Conservation (phyloP, 2,888 invertebrate species). For the Aphodius sticticus region DNA sequence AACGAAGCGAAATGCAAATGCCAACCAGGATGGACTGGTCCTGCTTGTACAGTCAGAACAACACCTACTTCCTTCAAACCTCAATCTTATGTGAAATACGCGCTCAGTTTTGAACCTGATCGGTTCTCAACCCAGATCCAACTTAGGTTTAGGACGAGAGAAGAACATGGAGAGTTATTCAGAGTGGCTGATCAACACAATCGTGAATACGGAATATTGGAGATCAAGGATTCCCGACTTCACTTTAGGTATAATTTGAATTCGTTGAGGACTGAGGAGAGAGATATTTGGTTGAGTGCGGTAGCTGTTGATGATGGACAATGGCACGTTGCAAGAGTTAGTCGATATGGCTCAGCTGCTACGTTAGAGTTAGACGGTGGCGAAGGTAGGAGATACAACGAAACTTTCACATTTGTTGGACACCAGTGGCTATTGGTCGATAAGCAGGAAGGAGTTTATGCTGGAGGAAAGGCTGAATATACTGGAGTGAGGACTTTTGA, state of each 20-base stretch:
- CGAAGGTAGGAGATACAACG: slow-evolving; percentile 92
- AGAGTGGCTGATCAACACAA: slow-evolving; percentile 94
- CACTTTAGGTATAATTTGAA: slow-evolving; percentile 94
- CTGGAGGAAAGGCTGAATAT: slow-evolving; percentile 95
- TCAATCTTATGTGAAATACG: slow-evolving; percentile 97
- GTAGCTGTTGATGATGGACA: slow-evolving; percentile 94
- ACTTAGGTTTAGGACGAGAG: slow-evolving; percentile 90
- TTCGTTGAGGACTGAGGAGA: slow-evolving; percentile 88
- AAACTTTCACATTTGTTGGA: slow-evolving; percentile 88
- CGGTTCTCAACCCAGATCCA: slow-evolving; percentile 93
- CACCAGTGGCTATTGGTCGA: slow-evolving; percentile 93
- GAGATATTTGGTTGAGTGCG: slow-evolving; percentile 88
- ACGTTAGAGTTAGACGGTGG: slow-evolving; percentile 94
- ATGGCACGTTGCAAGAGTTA: slow-evolving; percentile 94
- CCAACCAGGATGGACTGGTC: slow-evolving; percentile 94
- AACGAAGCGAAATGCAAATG: slow-evolving; percentile 92
- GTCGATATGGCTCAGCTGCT: slow-evolving; percentile 91
- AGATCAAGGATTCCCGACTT: slow-evolving; percentile 87
- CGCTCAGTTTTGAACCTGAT: slow-evolving; percentile 92
- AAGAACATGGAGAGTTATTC: slow-evolving; percentile 92
- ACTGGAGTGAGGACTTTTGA: slow-evolving; percentile 93
- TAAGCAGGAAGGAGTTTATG: slow-evolving; percentile 94
- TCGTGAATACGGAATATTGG: slow-evolving; percentile 90
- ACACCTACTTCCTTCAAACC: slow-evolving; percentile 92
- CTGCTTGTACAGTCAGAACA: slow-evolving; percentile 84